Evolutionary conservation across 2,113 vertebrate species (phyloP), one percentile per base, ranked within the genome.

Genomic region (Elgaria multicarinata): DNA sequence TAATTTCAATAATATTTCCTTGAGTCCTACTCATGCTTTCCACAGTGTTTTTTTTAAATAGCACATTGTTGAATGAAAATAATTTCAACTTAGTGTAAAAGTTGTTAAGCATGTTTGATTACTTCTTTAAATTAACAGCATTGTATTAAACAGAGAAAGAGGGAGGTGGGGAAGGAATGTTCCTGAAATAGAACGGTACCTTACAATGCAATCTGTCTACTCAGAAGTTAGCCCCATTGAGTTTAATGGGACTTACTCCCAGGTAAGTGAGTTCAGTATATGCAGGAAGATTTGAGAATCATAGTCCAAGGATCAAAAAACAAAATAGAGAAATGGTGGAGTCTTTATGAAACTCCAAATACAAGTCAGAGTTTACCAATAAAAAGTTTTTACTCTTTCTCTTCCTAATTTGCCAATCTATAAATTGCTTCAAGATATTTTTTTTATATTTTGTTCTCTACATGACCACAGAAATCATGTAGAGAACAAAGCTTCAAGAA

Each of bases 101-200:
- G 95, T 64, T 93, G 92, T 94, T 87, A 93, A 92, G 85, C 62
- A 87, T 90, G 93, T 85, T 94, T 93, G 93, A 96, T 93, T 95
- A 93, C 79, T 3, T 0, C 50, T 76, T 82, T 87, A 88, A 87
- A 87, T 93, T 94, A 93, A 91, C 72, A 71, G 86, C 81, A 85
- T 72, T 86, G 89, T 84, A 93, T 81, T 88, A 91, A 95, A 79
- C 31, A 22, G 5, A 53, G 44, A 24, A 64, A 79, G 33, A 71
- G 89, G 80, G 87, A 16, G 90, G 93, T 83, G 44, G n/a, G 33
- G 91, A 92, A 75, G 76, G 92, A 93, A 85, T 94, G 46, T 46
- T 55, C 31, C 50, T 83, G 82, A 83, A 20, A 83, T 33, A 83
- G 72, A 74, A 74, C 3, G 62, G 2, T 67, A 55, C 6, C 14